Conservation (phyloP, 2,888 invertebrate species). For the Agelastica alni region DNA sequence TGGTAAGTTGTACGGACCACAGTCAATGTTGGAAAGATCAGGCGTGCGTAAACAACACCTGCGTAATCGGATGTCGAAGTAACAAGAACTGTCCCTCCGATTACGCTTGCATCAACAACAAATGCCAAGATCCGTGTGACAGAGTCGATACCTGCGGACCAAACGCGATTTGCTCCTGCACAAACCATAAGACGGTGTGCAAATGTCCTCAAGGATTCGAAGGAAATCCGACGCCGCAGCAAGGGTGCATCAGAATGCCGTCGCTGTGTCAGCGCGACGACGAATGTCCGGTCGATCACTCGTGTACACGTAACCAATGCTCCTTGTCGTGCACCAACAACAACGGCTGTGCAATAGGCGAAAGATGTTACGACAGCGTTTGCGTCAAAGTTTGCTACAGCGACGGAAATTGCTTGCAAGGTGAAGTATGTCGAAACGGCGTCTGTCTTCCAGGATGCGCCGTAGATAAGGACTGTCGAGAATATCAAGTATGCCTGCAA, state of each 20-base stretch:
- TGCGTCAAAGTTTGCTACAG: constrained; percentile 87
- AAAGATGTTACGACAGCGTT: constrained; percentile 76
- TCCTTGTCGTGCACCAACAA: constrained; percentile 77
- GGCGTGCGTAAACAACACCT: constrained; percentile 80
- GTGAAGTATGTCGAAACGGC: constrained; percentile 83
- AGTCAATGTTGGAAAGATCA: constrained; percentile 78
- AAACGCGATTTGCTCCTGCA: constrained; percentile 78
- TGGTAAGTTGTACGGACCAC: constrained; percentile 78
- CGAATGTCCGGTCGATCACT: constrained; percentile 77
- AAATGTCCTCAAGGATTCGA: constrained; percentile 84
- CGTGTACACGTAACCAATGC: constrained; percentile 79
- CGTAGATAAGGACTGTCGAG: constrained; percentile 77
- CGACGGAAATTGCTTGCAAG: constrained; percentile 87
- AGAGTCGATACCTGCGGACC: constrained; percentile 78
- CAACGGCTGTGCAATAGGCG: constrained; percentile 79
- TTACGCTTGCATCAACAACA: constrained; percentile 82
- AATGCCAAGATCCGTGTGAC: constrained; percentile 83
- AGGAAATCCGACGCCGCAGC: constrained; percentile 84
- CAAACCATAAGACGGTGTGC: constrained; percentile 76
- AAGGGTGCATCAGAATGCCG: constrained; percentile 86
- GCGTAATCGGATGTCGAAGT: constrained; percentile 81
- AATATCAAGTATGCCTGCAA: constrained; percentile 75
- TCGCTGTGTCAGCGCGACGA: constrained; percentile 67
- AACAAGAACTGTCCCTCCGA: constrained; percentile 78
- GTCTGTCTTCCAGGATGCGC: constrained; percentile 83